Percentiles rank a stretch among this genome's conserved stretches.
These are phyloP conservation scores for Eutrigla gurnardus DNA, from an alignment of 2,797 vertebrate species.

Conservation along the genomic window DNA sequence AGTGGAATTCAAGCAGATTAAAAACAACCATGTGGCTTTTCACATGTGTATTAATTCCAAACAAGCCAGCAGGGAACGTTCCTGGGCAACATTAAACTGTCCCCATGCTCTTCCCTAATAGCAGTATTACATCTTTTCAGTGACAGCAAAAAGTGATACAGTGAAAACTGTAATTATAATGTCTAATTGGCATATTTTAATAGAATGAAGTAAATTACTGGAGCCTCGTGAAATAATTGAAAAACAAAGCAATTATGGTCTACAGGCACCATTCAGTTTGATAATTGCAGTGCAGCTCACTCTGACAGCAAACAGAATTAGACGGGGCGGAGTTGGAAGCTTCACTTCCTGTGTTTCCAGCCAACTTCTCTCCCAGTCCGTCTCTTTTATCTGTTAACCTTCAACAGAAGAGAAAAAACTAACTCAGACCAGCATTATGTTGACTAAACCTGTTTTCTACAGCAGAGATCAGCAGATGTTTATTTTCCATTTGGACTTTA, in stretches of 20 bases:
- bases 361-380: conserved; percentile 53
- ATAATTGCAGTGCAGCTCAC: conserved; percentile 83
- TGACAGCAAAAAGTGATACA: conserved; percentile 82
- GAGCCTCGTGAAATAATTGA: conserved; percentile 85
- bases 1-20: conserved; percentile 17
- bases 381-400: conserved; percentile 46
- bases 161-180: conserved; percentile 88
- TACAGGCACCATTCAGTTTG: conserved; percentile 79
- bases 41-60: conserved; percentile 40
- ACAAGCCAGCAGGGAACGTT: conserved; percentile 57
- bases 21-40: conserved; percentile 13
- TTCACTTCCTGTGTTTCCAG: conserved; percentile 70
- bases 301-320: conserved; percentile 85
- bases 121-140: conserved; percentile 82
- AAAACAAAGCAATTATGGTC: conserved; percentile 88
- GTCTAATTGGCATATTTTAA: conserved; percentile 87
- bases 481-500: conserved; percentile 16
- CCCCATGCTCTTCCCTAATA: conserved; percentile 73
- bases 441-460: conserved; percentile 9
- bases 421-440: conserved; percentile 30
- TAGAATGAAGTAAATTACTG: conserved; percentile 87
- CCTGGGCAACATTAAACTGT: conserved; percentile 63
- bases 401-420: not conserved
- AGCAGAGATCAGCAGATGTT: conserved; percentile 12
- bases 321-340: conserved; percentile 67